Evolutionary conservation across 2,113 vertebrate genomes (phyloP).

Genomic region (Dromiciops gliroides): DNA sequence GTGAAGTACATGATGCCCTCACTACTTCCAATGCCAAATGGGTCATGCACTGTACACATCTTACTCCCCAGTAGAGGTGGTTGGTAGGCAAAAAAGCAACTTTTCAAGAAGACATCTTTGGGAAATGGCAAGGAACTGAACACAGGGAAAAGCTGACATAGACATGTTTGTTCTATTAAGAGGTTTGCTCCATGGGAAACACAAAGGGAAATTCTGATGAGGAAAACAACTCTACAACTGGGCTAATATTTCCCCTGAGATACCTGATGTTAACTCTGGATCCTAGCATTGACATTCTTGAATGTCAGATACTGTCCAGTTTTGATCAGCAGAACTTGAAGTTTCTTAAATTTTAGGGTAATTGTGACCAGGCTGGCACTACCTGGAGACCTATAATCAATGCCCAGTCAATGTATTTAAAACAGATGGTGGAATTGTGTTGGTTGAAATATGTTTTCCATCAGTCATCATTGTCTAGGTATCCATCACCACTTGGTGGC

Average conservation of each 20-base stretch:
- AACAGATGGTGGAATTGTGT: constrained; percentile 75
- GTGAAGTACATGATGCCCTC: constrained; percentile 80
- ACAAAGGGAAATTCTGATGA: constrained; percentile 76
- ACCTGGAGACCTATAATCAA: constrained; percentile 77
- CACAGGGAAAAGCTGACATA: constrained; percentile 82
- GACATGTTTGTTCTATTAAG: constrained; percentile 81
- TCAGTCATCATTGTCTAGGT: constrained; percentile 80
- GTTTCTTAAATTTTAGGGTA: constrained; percentile 74
- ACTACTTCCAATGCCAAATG: constrained; percentile 79
- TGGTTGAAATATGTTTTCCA: constrained; percentile 78
- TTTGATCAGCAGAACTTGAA: constrained; percentile 84
- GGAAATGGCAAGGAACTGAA: constrained; percentile 80
- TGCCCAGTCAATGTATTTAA: constrained; percentile 83
- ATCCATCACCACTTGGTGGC: not conserved
- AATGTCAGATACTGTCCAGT: constrained; percentile 79
- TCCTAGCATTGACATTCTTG: constrained; percentile 82
- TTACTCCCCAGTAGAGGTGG: constrained; percentile 80
- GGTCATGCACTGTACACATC: constrained; percentile 79
- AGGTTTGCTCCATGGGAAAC: constrained; percentile 81
- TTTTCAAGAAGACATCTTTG: constrained; percentile 82
- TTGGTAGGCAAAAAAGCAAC: constrained; percentile 81
- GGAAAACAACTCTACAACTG: constrained; percentile 81
- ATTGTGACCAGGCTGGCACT: constrained; percentile 72
- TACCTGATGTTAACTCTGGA: constrained; percentile 79
- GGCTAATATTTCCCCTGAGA: constrained; percentile 78